Percentiles rank a stretch among this genome's conserved stretches.
Conservation (phyloP, 1,140 invertebrate species). For the Homalodisca vitripennis region DNA sequence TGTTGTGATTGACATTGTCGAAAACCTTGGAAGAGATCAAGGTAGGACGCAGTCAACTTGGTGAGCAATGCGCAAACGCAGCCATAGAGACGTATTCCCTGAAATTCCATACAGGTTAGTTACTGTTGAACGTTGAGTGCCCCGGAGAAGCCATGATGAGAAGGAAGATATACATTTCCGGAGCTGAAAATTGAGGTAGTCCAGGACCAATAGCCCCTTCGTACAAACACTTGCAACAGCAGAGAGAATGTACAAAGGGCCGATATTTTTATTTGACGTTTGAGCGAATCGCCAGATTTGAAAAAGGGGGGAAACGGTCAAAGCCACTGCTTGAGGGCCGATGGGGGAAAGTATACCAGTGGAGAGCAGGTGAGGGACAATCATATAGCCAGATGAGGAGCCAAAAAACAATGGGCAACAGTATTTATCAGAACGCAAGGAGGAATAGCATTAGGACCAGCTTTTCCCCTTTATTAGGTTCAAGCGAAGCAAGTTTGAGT, state of each 20-base stretch:
- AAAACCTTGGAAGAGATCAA: conserved; percentile 33
- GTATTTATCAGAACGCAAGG: neutral
- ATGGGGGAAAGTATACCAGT: neutral
- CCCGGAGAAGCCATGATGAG: conserved; percentile 30
- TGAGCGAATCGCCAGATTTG: neutral
- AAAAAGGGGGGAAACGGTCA: neutral
- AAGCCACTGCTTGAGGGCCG: neutral
- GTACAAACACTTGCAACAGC: neutral
- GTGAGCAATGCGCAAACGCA: conserved; percentile 13
- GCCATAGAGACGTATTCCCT: too few species aligned
- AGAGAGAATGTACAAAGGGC: neutral
- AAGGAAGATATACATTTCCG: conserved; percentile 20
- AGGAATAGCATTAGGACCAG: neutral
- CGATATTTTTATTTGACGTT: too few species aligned
- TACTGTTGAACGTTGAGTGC: conserved; percentile 27
- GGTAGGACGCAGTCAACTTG: conserved; percentile 29
- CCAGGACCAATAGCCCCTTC: neutral
- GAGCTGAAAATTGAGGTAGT: conserved; percentile 18
- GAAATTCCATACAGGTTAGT: conserved; percentile 31
- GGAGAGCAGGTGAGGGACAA: neutral
- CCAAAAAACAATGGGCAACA: neutral
- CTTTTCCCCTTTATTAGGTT: neutral
- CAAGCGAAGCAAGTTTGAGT: neutral
- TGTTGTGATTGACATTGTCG: conserved; percentile 31
- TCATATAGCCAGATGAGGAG: neutral